These are phyloP conservation scores for Lacerta viridis DNA, from an alignment of 2,797 vertebrate species.

Conservation along the genomic window DNA sequence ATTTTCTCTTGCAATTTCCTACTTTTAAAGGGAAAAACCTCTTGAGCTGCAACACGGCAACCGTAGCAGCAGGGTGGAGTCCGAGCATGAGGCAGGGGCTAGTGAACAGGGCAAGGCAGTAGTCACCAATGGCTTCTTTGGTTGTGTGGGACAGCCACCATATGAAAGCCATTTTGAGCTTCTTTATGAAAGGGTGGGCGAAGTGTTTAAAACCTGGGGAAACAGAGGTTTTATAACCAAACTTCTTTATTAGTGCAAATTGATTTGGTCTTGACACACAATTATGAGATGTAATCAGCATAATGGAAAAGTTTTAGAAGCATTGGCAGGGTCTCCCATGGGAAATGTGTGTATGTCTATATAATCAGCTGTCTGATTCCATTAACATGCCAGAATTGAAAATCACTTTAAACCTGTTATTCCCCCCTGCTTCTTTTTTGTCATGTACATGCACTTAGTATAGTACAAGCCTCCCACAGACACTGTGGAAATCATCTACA, in stretches of 20 bases:
- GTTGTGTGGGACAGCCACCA: not conserved
- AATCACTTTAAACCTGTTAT: not conserved
- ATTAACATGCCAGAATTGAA: constrained; percentile 28
- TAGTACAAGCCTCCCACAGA: constrained; percentile 13
- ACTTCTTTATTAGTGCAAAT: constrained; percentile 6
- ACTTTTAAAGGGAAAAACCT: not conserved
- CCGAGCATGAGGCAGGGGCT: too few species aligned
- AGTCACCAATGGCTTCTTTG: not conserved
- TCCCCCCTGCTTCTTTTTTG: not conserved
- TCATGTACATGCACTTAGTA: constrained; percentile 7
- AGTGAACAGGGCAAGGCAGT: not conserved
- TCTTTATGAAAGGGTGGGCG: not conserved
- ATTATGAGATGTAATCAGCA: constrained; percentile 4
- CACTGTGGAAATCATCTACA: not conserved
- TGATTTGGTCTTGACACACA: constrained; percentile 9
- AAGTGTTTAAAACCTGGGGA: not conserved
- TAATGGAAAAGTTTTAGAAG: constrained; percentile 22
- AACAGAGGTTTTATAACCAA: not conserved
- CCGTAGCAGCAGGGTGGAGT: not conserved
- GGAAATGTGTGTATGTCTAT: not conserved
- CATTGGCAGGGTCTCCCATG: not conserved
- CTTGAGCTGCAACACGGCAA: not conserved
- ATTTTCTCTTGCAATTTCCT: not conserved
- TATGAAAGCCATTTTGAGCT: not conserved
- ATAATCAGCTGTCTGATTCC: constrained; percentile 15